Evolutionary conservation across 2,113 vertebrate genomes (phyloP), one percentile per base, ranked within the genome.

Genomic region (Megalops atlanticus): DNA sequence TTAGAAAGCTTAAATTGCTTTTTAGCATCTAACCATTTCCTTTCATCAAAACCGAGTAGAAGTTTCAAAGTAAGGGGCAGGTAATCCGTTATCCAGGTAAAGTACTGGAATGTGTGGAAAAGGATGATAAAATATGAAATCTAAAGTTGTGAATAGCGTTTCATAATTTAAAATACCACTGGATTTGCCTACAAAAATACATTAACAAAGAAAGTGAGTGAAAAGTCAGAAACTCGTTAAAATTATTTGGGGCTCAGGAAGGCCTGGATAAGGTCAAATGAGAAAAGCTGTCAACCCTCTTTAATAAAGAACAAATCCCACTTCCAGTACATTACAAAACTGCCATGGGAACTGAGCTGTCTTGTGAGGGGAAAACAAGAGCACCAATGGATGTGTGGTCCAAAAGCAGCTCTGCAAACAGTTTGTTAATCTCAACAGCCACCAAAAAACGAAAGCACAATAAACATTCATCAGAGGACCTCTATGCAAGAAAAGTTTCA

Each of bases 41-140:
- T 41, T 81, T 76, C 73, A 76, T 69, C 40, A 69, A 6, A n/a
- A n/a, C n/a, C 39, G 7, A 38, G 36, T 33, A 36, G 33, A 27
- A 18, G 27, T 45, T 80, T 69, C 35, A 36, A 36, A 27, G 27
- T 43, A 75, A 49, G 39, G 27, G 8, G 0, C 0, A 35, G 58
- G 58, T 70, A 81, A 81, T 81, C 73, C 80, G 31, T 45, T 27
- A 15, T 1, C 58, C 49, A 81, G 73, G 52, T 81, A 43, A 40
- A 49, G 54, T n/a, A 39, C 41, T 27, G 3, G 69, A 75, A 76
- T 68, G 40, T 76, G 39, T 76, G 74, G 54, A 31, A 45, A 47
- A 33, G 41, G 8, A 47, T 15, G 73, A 81, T 81, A 76, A 81
- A 73, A 49, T 47, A 76, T 45, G 2, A 38, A 68, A 69, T 47